These are phyloP conservation scores for Diadegma fenestrale DNA, from an alignment of 2,888 invertebrate genomes.

Conservation along the genomic window DNA sequence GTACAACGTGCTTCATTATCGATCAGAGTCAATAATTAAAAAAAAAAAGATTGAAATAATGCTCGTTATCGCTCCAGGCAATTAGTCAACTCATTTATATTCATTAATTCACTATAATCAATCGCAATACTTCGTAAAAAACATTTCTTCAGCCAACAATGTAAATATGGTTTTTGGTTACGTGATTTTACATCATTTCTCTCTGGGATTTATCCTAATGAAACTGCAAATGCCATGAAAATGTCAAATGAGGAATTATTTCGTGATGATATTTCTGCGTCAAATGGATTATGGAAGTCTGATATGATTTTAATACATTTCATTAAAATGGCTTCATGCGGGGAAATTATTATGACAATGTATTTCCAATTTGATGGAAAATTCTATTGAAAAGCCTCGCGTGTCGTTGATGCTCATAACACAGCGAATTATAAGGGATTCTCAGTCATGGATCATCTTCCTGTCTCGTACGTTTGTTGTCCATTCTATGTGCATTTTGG, in stretches of 20 bases:
- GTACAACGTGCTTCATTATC: not conserved
- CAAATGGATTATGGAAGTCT: not conserved
- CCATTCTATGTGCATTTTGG: not conserved
- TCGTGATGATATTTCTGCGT: not conserved
- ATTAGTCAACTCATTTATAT: not conserved
- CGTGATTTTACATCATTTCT: not conserved
- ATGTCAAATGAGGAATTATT: not conserved
- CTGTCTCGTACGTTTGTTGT: not conserved
- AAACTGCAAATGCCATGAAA: not conserved
- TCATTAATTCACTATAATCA: not conserved
- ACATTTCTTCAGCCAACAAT: not conserved
- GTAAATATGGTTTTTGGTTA: not conserved
- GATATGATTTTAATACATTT: constrained; percentile 4
- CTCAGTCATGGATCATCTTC: constrained; percentile 7
- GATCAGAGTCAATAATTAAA: not conserved
- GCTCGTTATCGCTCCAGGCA: not conserved
- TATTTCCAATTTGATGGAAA: constrained; percentile 19
- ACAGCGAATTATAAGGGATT: constrained; percentile 31
- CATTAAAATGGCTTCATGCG: not conserved
- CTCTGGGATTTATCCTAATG: not conserved
- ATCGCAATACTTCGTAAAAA: not conserved
- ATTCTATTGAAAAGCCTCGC: not conserved
- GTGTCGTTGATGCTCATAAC: constrained; percentile 3
- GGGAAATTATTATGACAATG: constrained; percentile 11
- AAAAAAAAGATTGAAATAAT: not conserved